Percentiles rank a stretch among this genome's conserved stretches.
Evolutionary conservation across 1,140 invertebrate species (phyloP).

Genomic region (Antheraea pernyi): DNA sequence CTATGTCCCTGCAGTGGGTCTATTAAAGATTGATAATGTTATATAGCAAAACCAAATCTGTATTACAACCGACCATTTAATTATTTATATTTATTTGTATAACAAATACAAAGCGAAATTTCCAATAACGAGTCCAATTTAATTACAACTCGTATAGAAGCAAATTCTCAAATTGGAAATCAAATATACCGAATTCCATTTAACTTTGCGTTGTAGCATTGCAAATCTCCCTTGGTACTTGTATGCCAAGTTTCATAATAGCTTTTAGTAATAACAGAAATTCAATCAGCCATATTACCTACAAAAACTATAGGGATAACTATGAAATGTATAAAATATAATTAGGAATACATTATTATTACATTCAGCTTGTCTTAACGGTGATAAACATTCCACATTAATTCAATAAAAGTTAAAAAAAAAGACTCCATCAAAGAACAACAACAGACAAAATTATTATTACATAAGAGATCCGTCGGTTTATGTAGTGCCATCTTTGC

Average conservation of each 20-base stretch:
- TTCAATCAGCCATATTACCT: background rate
- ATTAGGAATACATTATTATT: too few species aligned
- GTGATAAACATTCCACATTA: too few species aligned
- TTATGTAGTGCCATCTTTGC: too few species aligned
- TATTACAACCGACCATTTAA: background rate
- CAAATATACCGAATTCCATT: constrained; percentile 44
- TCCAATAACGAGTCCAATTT: background rate
- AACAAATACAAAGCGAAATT: background rate
- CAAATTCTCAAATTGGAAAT: constrained; percentile 26
- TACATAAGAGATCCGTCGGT: too few species aligned
- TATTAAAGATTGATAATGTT: too few species aligned
- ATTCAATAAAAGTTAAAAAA: too few species aligned
- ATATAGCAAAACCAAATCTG: too few species aligned
- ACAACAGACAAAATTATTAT: too few species aligned
- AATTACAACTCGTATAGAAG: background rate
- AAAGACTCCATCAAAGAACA: too few species aligned
- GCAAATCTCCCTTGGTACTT: constrained; percentile 21
- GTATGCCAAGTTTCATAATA: constrained; percentile 30
- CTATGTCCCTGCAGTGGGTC: too few species aligned
- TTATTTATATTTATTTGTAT: background rate
- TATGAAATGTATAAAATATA: too few species aligned
- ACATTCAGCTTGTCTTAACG: too few species aligned
- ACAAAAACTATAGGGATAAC: background rate
- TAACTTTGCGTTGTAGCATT: constrained; percentile 34
- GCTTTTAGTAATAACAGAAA: constrained; percentile 19